phyloP scores from a whole-genome alignment of 2,113 vertebrate genomes.

The Phaethon lepturus region DNA sequence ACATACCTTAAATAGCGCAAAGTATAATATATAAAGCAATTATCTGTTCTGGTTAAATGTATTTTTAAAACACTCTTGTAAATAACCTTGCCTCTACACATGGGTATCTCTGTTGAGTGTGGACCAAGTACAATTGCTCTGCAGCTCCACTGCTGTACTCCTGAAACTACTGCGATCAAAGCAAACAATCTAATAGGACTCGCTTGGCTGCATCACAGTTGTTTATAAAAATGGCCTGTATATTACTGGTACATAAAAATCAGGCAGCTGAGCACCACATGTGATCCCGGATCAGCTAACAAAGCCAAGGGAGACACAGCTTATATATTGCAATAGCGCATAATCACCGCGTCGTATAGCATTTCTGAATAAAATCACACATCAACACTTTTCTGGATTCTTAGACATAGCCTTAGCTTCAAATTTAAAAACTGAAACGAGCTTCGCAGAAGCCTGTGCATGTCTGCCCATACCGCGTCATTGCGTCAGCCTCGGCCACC shows the following conservation, averaged over 20 bases:
- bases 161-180: background rate
- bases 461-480: fast-evolving
- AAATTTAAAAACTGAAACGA: fast-evolving
- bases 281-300: background rate
- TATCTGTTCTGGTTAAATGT: background rate
- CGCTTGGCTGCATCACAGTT: background rate
- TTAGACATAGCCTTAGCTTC: background rate
- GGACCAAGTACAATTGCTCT: background rate
- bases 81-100: background rate
- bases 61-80: background rate
- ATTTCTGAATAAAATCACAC: background rate
- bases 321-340: no score
- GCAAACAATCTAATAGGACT: background rate
- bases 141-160: background rate
- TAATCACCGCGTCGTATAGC: fast-evolving
- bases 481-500: fast-evolving
- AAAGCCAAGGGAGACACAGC: background rate
- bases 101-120: background rate
- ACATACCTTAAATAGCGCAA: background rate
- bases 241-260: background rate
- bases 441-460: background rate
- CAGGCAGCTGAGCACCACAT: background rate
- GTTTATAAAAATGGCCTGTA: background rate
- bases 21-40: background rate
- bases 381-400: fast-evolving